These are phyloP conservation scores for Saguinus midas DNA, from an alignment of 2,113 vertebrate genomes.

Conservation along the genomic window DNA sequence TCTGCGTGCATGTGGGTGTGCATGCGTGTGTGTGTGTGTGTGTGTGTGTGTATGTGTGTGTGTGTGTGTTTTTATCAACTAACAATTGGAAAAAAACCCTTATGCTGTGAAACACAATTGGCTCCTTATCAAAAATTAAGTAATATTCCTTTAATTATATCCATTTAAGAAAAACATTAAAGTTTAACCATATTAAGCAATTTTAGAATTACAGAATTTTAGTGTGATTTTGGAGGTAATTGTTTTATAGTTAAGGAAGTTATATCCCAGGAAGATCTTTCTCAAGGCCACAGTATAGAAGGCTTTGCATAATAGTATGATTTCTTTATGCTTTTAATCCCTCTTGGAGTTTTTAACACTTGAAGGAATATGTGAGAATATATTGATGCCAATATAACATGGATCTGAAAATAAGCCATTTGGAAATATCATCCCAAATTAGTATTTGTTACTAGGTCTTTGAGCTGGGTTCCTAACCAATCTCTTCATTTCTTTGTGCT, in stretches of 20 bases:
- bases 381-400: neutral
- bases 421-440: neutral
- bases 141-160: neutral
- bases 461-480: neutral
- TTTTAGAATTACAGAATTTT: conserved; percentile 33
- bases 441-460: neutral
- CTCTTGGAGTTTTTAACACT: neutral
- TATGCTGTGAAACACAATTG: neutral
- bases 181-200: neutral
- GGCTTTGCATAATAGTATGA: neutral
- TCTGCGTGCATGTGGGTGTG: too few species aligned
- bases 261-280: neutral
- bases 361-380: neutral
- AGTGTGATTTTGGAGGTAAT: neutral
- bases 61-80: neutral
- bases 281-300: neutral
- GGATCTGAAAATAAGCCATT: neutral
- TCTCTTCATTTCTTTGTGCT: neutral
- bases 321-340: neutral
- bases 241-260: neutral
- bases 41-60: neutral
- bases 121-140: neutral
- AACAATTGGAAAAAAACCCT: neutral
- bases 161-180: neutral
- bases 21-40: neutral